These are phyloP conservation scores for Takifugu ocellatus DNA, from an alignment of 2,797 vertebrate genomes.

Conservation along the genomic window DNA sequence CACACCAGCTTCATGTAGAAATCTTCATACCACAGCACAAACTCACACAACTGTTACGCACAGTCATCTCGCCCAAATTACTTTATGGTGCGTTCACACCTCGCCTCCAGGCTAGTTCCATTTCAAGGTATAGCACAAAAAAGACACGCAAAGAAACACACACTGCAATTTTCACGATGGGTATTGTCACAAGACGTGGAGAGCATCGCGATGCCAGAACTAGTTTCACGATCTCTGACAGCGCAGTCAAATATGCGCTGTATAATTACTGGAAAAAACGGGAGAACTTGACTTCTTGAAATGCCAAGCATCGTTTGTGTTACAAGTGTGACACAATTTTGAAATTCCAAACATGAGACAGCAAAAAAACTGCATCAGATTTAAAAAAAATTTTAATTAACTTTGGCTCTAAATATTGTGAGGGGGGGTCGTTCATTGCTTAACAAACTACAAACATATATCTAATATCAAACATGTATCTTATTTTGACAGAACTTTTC, in stretches of 20 bases:
- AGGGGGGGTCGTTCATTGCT: no score
- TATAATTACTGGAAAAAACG: neutral
- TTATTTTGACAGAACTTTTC: no score
- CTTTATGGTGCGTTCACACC: slow-evolving; percentile 36
- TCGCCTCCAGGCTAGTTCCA: slow-evolving; percentile 20
- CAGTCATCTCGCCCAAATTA: neutral
- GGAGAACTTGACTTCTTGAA: neutral
- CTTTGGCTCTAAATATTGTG: no score
- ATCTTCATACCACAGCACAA: slow-evolving; percentile 24
- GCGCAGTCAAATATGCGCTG: neutral
- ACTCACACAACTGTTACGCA: slow-evolving; percentile 11
- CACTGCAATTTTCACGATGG: slow-evolving; percentile 21
- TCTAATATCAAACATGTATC: no score
- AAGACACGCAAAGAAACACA: slow-evolving; percentile 29
- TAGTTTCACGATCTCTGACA: neutral
- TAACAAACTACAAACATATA: no score
- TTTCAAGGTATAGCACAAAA: slow-evolving; percentile 18
- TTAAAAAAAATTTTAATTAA: no score
- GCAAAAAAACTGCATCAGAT: no score
- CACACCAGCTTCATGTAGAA: slow-evolving; percentile 1
- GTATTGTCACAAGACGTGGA: slow-evolving; percentile 3
- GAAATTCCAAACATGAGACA: neutral
- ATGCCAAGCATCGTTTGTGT: slow-evolving; percentile 2
- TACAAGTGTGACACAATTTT: neutral
- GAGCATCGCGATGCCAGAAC: slow-evolving; percentile 2